phyloP scores from a whole-genome alignment of 2,888 invertebrate genomes.

The Dendrolimus pini region DNA sequence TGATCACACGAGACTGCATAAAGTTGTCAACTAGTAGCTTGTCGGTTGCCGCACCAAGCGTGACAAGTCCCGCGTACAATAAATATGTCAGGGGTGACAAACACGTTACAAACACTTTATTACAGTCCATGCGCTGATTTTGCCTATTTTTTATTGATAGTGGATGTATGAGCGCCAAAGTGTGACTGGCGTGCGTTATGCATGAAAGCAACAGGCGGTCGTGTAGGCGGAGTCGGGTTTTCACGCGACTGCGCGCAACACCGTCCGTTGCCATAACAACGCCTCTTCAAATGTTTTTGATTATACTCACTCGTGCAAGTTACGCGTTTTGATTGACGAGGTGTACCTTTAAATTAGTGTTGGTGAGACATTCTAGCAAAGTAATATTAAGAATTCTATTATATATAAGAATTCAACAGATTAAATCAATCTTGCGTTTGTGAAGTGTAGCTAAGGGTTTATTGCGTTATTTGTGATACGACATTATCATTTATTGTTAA shows the following conservation, averaged over 20 bases:
- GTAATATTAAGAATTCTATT: too few relatives aligned
- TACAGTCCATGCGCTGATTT: slow-evolving; percentile 1
- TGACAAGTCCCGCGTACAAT: not conserved
- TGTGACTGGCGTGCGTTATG: slow-evolving; percentile 51
- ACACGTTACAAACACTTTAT: not conserved
- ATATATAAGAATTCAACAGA: too few relatives aligned
- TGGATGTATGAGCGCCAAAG: not conserved
- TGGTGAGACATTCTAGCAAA: not conserved
- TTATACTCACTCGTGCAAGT: not conserved
- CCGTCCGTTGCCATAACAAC: slow-evolving; percentile 62
- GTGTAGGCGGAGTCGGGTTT: slow-evolving; percentile 47
- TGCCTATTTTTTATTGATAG: slow-evolving; percentile 21
- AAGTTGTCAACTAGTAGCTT: slow-evolving; percentile 2
- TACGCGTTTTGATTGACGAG: not conserved
- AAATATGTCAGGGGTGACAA: not conserved
- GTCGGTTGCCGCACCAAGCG: not conserved
- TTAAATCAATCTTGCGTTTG: too few relatives aligned
- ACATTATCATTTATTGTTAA: too few relatives aligned
- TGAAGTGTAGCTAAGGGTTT: too few relatives aligned
- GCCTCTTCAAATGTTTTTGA: slow-evolving; percentile 36
- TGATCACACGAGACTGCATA: not conserved
- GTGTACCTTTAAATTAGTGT: not conserved
- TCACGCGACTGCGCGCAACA: slow-evolving; percentile 54
- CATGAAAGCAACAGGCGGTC: slow-evolving; percentile 68
- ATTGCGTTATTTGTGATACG: too few relatives aligned